Base-by-base conservation (phyloP, 2,888 invertebrate species). In the Synergus gifuensis region DNA sequence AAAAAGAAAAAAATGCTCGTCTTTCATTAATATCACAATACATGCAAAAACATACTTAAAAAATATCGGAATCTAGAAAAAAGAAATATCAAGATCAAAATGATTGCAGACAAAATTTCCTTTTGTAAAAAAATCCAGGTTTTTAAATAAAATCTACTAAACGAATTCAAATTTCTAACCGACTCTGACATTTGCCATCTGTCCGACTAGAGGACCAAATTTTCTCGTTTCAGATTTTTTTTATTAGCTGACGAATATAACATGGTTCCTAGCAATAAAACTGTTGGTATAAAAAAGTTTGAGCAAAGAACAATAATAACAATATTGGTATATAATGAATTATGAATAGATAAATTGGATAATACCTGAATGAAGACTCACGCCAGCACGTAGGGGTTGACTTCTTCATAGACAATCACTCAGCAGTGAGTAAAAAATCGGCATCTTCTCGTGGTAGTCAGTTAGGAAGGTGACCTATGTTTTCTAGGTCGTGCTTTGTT, bases 291-390 rank as follows among this genome's bases (percentile, higher is more conserved):
- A 87, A 85, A 87, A 85, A 88, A 87, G 85, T 87, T 86, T 87
- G 87, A 88, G 88, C 87, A 88, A 89, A 89, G 87, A 90, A 90
- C 89, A 88, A 88, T 88, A 87, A 85, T 85, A 85, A 89, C 87
- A 89, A 87, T 89, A 90, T 89, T 89, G 87, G 86, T 90, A 89
- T 91, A 90, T 91, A 92, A 91, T 92, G 92, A 92, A 92, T 90
- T 92, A 92, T 92, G 93, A 93, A 92, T 92, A 93, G 92, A 93
- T 93, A 93, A 93, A 92, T 93, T 94, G 93, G 93, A 93, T 93
- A 94, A 94, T 94, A 94, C 94, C 94, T 94, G 94, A 92, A 92
- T 93, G 93, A 92, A 92, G 93, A 91, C 91, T 90, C 88, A 89
- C 91, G 89, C 91, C 92, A 91, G 92, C 91, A 90, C 89, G 91